Percentiles rank a stretch among this genome's conserved stretches.
phyloP scores from a whole-genome alignment of 2,888 invertebrate species.

The Tachina fera region DNA sequence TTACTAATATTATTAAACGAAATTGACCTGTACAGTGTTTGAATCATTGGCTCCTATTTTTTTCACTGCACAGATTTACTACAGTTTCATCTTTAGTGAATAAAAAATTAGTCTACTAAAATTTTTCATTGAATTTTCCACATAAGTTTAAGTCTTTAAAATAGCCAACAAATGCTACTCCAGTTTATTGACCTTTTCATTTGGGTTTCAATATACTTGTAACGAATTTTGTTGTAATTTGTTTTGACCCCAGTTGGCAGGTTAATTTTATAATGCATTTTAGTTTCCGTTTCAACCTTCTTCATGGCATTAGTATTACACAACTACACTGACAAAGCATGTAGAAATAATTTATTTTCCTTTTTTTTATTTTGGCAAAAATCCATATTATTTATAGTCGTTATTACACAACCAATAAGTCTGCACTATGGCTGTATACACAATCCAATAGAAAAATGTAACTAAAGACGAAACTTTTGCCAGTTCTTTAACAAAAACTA shows the following conservation, averaged over 20 bases:
- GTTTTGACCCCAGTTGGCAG: constrained; percentile 70
- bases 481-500: constrained; percentile 23
- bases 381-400: constrained; percentile 65
- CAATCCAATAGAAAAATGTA: background rate
- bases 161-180: background rate
- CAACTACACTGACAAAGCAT: background rate
- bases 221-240: constrained; percentile 52
- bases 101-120: too few relatives aligned
- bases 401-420: constrained; percentile 59
- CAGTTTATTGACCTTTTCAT: constrained; percentile 46
- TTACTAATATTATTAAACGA: too few relatives aligned
- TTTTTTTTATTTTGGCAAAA: constrained; percentile 58
- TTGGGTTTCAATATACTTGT: constrained; percentile 7
- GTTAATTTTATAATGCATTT: constrained; percentile 64
- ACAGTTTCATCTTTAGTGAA: too few relatives aligned
- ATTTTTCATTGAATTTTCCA: too few relatives aligned
- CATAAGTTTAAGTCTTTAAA: background rate
- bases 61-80: too few relatives aligned
- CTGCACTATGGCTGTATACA: constrained; percentile 23
- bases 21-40: too few relatives aligned
- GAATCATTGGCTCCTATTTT: too few relatives aligned
- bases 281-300: background rate
- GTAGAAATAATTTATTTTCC: background rate
- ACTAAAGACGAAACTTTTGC: background rate
- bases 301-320: background rate